These are phyloP conservation scores for Anableps anableps DNA, from an alignment of 2,797 vertebrate species.

Conservation along the genomic window DNA sequence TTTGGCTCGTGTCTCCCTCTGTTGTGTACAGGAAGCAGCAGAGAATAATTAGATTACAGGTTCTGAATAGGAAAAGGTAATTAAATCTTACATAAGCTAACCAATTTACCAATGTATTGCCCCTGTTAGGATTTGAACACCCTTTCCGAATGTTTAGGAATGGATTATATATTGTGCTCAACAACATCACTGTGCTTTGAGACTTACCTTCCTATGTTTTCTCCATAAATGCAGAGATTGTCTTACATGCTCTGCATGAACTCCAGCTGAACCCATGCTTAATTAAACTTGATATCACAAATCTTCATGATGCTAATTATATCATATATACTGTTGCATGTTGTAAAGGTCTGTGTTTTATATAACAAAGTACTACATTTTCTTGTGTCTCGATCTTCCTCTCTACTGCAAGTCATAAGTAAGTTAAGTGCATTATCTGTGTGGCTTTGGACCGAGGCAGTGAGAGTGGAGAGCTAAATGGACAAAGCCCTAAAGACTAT, in stretches of 20 bases:
- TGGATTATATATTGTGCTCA: slow-evolving; percentile 44
- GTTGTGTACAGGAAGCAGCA: slow-evolving; percentile 84
- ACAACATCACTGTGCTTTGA: slow-evolving; percentile 22
- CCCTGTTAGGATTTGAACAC: slow-evolving; percentile 74
- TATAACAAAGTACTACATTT: neutral
- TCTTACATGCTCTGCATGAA: slow-evolving; percentile 13
- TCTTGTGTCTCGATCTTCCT: slow-evolving; percentile 7
- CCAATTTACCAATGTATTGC: slow-evolving; percentile 75
- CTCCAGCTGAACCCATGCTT: neutral
- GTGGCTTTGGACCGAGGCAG: slow-evolving; percentile 41
- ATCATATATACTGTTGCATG: neutral
- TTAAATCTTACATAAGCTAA: slow-evolving; percentile 87
- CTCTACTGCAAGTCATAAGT: slow-evolving; percentile 13
- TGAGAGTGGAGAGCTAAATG: slow-evolving; percentile 51
- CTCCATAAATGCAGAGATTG: neutral
- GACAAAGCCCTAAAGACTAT: slow-evolving; percentile 55
- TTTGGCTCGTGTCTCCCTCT: slow-evolving; percentile 71
- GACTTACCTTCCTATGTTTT: slow-evolving; percentile 12
- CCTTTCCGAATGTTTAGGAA: slow-evolving; percentile 72
- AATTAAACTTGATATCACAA: neutral
- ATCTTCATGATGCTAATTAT: neutral
- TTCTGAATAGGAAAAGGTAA: slow-evolving; percentile 85
- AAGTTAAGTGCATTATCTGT: slow-evolving; percentile 46
- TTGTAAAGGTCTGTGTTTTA: neutral
- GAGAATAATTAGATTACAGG: slow-evolving; percentile 88